Conservation (phyloP, 2,797 vertebrate genomes). For the Emydoidea blandingii region DNA sequence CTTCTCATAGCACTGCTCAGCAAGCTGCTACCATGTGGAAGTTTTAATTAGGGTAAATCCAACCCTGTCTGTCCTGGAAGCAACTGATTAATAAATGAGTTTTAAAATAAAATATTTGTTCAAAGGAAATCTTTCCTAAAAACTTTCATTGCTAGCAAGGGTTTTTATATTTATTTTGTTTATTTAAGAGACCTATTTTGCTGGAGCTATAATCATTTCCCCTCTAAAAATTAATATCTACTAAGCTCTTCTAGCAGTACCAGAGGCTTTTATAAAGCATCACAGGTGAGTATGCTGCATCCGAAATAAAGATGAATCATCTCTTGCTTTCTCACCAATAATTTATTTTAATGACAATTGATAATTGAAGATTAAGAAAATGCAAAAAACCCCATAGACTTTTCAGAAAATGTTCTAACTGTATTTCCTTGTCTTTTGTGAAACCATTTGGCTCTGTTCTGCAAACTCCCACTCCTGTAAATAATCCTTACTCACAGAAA, state of each 20-base stretch:
- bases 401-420: background rate
- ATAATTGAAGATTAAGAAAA: conserved; percentile 29
- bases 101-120: conserved; percentile 27
- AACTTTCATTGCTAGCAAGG: conserved; percentile 5
- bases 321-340: conserved; percentile 22
- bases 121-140: conserved; percentile 50
- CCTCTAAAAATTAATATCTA: conserved; percentile 16
- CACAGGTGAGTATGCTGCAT: conserved; percentile 11
- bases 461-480: background rate
- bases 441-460: conserved; percentile 44
- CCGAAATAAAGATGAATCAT: conserved; percentile 49
- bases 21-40: conserved; percentile 41
- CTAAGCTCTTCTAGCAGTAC: conserved; percentile 27
- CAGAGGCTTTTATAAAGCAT: conserved; percentile 24
- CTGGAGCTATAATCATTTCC: conserved; percentile 23
- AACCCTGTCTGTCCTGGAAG: conserved; percentile 23
- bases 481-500: conserved; percentile 5
- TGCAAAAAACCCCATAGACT: conserved; percentile 17
- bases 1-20: conserved; percentile 37
- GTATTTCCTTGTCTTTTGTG: conserved; percentile 25
- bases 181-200: background rate
- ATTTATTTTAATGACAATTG: conserved; percentile 40
- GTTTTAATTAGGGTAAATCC: conserved; percentile 29
- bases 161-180: background rate
- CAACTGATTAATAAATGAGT: conserved; percentile 22